Conservation (phyloP, 2,113 vertebrate species). For the Athene cunicularia region DNA sequence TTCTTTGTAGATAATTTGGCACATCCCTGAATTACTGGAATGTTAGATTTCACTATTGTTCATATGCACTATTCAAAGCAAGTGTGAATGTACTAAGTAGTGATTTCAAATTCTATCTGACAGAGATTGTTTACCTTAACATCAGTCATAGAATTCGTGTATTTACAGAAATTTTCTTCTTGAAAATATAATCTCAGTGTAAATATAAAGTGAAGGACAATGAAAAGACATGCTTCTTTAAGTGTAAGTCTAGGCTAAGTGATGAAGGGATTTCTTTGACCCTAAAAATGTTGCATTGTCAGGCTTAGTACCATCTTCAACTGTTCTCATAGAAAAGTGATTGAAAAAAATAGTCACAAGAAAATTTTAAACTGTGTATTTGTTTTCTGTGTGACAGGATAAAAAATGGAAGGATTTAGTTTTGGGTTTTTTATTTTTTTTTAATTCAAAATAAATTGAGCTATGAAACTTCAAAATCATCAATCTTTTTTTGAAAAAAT, state of each 20-base stretch:
- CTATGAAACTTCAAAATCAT: not conserved
- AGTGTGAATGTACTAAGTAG: not conserved
- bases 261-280: not conserved
- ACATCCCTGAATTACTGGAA: not conserved
- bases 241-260: not conserved
- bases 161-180: not conserved
- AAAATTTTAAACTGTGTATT: not conserved
- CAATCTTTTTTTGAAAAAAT: not conserved
- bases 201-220: not conserved
- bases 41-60: not conserved
- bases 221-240: not conserved
- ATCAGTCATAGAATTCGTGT: not conserved
- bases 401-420: not conserved
- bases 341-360: not conserved
- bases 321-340: not conserved
- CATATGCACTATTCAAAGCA: not conserved
- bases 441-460: not conserved
- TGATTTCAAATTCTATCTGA: not conserved
- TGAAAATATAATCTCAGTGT: not conserved
- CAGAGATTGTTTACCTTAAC: not conserved
- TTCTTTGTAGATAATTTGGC: not conserved
- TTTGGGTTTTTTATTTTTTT: not conserved
- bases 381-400: not conserved
- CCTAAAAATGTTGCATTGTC: not conserved
- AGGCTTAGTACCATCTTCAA: not conserved